A percentile compares a stretch with the other conserved stretches of the same genome.
Evolutionary conservation across 2,888 invertebrate species (phyloP).

Genomic region (Camptogramma bilineatum): DNA sequence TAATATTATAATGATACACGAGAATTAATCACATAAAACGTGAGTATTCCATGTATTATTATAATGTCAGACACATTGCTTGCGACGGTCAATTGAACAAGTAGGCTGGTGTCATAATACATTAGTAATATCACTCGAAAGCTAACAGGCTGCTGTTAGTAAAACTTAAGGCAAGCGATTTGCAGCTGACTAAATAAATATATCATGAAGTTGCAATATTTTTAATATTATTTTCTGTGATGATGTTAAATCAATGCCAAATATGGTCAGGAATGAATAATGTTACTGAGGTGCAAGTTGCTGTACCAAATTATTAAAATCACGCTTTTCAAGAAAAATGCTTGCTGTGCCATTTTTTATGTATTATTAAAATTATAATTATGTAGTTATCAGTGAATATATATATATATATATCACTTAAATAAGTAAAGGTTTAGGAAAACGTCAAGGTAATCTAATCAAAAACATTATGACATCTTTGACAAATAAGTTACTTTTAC

Average conservation of each 20-base stretch:
- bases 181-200: not conserved
- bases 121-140: conserved; percentile 12
- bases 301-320: not conserved
- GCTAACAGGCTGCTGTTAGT: conserved; percentile 3
- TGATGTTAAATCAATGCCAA: no score
- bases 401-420: not conserved
- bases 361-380: not conserved
- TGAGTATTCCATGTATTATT: no score
- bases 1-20: no score
- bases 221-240: no score
- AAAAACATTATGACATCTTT: not conserved
- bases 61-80: not conserved
- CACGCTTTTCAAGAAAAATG: not conserved
- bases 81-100: not conserved
- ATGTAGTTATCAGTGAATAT: not conserved
- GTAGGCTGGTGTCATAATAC: conserved; percentile 7
- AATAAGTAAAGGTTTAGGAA: not conserved
- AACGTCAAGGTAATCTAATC: not conserved
- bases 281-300: not conserved
- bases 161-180: not conserved
- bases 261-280: no score
- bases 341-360: not conserved
- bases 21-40: no score
- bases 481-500: no score
- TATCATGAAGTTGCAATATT: no score